Conservation (phyloP, 2,113 vertebrate genomes). For the Mirza zaza region DNA sequence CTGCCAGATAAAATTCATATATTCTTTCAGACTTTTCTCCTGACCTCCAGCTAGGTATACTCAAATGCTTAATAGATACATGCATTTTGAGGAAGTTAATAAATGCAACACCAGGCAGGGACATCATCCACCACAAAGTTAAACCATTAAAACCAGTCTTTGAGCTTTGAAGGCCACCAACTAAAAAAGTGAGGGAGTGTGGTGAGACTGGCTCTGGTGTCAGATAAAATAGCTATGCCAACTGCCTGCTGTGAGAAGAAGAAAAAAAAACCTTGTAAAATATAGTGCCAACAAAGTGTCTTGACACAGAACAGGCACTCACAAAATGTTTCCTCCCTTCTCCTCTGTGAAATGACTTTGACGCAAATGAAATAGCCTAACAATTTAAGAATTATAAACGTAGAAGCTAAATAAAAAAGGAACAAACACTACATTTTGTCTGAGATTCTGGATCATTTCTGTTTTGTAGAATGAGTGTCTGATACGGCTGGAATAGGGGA, state of each 20-base stretch:
- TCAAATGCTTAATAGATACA: not conserved
- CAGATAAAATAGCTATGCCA: not conserved
- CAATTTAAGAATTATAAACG: not conserved
- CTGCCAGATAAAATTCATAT: not conserved
- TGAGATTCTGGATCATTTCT: not conserved
- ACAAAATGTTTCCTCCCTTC: not conserved
- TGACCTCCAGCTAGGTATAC: not conserved
- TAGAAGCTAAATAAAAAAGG: not conserved
- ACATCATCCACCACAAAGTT: not conserved
- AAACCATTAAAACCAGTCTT: not conserved
- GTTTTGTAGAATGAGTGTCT: not conserved
- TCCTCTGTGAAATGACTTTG: not conserved
- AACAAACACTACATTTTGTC: not conserved
- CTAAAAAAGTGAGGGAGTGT: not conserved
- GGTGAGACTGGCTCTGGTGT: not conserved
- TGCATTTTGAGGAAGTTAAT: not conserved
- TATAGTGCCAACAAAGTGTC: not conserved
- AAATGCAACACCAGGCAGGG: not conserved
- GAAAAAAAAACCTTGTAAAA: not conserved
- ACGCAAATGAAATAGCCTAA: not conserved
- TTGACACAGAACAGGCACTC: not conserved
- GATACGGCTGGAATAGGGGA: not conserved
- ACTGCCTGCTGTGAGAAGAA: not conserved
- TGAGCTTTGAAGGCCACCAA: not conserved
- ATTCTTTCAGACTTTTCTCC: not conserved